These are phyloP conservation scores for Catostomus latipinnis DNA, from an alignment of 2,797 vertebrate genomes.

Conservation along the genomic window DNA sequence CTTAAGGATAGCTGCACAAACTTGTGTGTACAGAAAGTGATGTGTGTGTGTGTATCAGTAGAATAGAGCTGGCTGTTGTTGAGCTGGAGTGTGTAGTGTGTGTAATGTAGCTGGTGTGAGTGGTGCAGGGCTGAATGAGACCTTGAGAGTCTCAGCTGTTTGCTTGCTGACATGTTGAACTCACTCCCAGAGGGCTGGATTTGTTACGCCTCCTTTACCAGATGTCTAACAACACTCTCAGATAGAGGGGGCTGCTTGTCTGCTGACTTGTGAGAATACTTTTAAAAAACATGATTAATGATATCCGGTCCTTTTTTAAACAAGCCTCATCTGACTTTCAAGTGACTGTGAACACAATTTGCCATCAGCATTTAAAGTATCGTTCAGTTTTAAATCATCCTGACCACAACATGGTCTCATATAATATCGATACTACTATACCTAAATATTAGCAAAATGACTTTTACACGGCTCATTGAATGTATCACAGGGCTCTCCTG, in stretches of 20 bases:
- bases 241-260: conserved; percentile 26
- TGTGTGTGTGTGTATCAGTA: not conserved
- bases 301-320: conserved; percentile 21
- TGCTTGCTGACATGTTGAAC: conserved; percentile 48
- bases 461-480: too few relatives aligned
- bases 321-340: conserved; percentile 32
- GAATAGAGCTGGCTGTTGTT: conserved; percentile 27
- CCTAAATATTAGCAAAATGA: too few relatives aligned
- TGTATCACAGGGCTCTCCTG: too few relatives aligned
- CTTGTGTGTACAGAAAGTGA: not conserved
- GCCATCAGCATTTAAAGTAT: not conserved
- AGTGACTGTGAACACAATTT: conserved; percentile 5
- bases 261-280: conserved; percentile 19
- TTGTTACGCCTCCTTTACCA: conserved; percentile 49
- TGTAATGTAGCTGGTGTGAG: conserved; percentile 43
- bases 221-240: conserved; percentile 52
- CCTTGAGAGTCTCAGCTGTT: conserved; percentile 61
- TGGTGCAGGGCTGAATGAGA: not conserved
- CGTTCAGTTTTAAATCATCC: not conserved
- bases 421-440: too few relatives aligned
- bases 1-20: too few relatives aligned
- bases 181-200: conserved; percentile 53
- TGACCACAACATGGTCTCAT: too few relatives aligned
- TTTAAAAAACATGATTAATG: conserved; percentile 33
- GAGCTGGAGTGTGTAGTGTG: conserved; percentile 22